A percentile compares a stretch with the other conserved stretches of the same genome.
phyloP scores from a whole-genome alignment of 2,113 vertebrate genomes.

The Vidua chalybeata region DNA sequence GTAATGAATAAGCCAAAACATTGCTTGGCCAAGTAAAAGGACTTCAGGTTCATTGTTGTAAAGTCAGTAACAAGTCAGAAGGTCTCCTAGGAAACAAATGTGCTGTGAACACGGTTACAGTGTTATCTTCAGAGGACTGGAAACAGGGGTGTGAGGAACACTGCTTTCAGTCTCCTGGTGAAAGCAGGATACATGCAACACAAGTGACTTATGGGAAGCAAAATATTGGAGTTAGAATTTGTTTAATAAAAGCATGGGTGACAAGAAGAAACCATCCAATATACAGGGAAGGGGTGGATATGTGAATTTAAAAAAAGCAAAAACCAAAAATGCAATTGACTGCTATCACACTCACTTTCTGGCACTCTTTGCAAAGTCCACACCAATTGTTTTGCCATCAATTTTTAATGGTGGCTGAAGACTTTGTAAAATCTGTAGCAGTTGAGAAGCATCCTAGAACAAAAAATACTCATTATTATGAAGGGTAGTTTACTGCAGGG shows the following conservation, averaged over 20 bases:
- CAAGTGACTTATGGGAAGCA: background rate
- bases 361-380: conserved; percentile 98
- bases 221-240: background rate
- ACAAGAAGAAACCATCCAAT: background rate
- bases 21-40: background rate
- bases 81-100: background rate
- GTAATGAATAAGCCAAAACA: background rate
- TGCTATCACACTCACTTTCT: conserved; percentile 86
- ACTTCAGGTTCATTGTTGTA: background rate
- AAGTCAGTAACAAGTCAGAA: background rate
- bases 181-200: background rate
- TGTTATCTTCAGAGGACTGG: background rate
- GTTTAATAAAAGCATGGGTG: background rate
- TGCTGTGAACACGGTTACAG: background rate
- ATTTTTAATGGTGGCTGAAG: conserved; percentile 95
- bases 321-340: background rate
- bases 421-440: conserved; percentile 93
- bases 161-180: background rate
- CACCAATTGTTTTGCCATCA: conserved; percentile 97
- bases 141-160: background rate
- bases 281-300: accelerated
- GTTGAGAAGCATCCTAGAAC: conserved; percentile 93
- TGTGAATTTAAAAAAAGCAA: background rate
- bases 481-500: background rate
- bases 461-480: background rate